Conservation (phyloP, 2,797 vertebrate species). For the Chelidonichthys spinosus region DNA sequence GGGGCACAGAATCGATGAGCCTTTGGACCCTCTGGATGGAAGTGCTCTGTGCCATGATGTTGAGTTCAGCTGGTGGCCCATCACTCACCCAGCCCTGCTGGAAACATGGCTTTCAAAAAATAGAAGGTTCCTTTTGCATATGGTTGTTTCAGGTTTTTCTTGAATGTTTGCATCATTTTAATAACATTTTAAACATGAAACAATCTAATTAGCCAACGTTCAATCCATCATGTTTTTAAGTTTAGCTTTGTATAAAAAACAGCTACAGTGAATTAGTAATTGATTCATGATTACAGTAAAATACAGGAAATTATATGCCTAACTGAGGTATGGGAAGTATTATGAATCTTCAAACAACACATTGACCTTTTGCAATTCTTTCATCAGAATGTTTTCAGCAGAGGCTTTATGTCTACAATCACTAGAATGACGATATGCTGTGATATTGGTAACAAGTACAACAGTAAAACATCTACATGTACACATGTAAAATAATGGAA, state of each 20-base stretch:
- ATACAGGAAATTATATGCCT: background rate
- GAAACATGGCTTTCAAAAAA: slow-evolving; percentile 9
- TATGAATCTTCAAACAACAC: background rate
- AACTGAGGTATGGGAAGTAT: background rate
- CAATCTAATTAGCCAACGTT: background rate
- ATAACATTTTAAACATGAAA: background rate
- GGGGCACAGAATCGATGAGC: slow-evolving; percentile 95
- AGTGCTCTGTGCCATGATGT: slow-evolving; percentile 97
- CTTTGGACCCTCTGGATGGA: slow-evolving; percentile 98
- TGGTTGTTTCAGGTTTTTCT: background rate
- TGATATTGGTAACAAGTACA: background rate
- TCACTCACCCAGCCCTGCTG: slow-evolving; percentile 92
- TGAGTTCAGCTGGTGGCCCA: slow-evolving; percentile 94
- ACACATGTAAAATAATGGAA: background rate
- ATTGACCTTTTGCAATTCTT: background rate
- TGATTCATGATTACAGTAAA: background rate
- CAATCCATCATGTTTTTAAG: too few species aligned
- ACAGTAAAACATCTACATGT: background rate
- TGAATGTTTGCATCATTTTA: background rate
- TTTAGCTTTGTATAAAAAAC: too few species aligned
- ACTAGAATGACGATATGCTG: background rate
- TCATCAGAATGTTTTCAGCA: slow-evolving; percentile 1
- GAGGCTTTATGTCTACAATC: background rate
- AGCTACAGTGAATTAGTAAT: background rate
- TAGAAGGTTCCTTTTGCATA: background rate